Percentiles rank a stretch among this genome's conserved stretches.
phyloP scores from a whole-genome alignment of 2,888 invertebrate genomes.

The Melanostoma mellinum region DNA sequence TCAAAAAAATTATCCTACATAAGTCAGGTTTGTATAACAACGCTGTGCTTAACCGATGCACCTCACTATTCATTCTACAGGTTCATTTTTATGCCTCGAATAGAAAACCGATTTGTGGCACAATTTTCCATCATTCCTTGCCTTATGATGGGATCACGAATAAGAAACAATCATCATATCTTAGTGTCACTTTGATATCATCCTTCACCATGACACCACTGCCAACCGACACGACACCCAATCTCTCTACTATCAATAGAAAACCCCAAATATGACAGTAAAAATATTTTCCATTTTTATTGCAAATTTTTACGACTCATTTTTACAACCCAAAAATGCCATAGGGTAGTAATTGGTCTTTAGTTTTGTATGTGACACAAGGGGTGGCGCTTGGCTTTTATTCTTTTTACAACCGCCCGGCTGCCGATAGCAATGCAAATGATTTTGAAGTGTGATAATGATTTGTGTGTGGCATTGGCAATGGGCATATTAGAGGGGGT shows the following conservation, averaged over 20 bases:
- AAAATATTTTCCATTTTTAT: conserved; percentile 50
- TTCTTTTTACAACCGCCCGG: conserved; percentile 9
- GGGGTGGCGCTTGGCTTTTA: conserved; percentile 20
- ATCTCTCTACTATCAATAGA: conserved; percentile 7
- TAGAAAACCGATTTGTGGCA: neutral
- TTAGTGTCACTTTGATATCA: conserved; percentile 47
- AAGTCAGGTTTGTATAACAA: too few relatives aligned
- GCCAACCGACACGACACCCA: conserved; percentile 3
- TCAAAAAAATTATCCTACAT: too few relatives aligned
- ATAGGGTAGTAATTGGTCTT: conserved; percentile 45
- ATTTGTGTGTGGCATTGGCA: conserved; percentile 38
- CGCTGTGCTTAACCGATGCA: too few relatives aligned
- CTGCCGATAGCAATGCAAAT: conserved; percentile 42
- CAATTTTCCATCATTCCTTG: conserved; percentile 1
- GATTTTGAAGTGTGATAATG: conserved; percentile 64
- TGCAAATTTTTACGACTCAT: conserved; percentile 64
- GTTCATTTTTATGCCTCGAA: too few relatives aligned
- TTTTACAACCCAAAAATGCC: conserved; percentile 45
- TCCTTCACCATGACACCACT: conserved; percentile 6
- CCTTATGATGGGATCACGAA: conserved; percentile 4
- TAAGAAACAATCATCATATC: conserved; percentile 24
- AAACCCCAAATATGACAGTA: conserved; percentile 17
- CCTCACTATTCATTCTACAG: too few relatives aligned
- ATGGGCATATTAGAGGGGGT: conserved; percentile 8
- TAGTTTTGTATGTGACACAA: neutral